phyloP scores from a whole-genome alignment of 1,140 invertebrate species.

The Laupala kohalensis region DNA sequence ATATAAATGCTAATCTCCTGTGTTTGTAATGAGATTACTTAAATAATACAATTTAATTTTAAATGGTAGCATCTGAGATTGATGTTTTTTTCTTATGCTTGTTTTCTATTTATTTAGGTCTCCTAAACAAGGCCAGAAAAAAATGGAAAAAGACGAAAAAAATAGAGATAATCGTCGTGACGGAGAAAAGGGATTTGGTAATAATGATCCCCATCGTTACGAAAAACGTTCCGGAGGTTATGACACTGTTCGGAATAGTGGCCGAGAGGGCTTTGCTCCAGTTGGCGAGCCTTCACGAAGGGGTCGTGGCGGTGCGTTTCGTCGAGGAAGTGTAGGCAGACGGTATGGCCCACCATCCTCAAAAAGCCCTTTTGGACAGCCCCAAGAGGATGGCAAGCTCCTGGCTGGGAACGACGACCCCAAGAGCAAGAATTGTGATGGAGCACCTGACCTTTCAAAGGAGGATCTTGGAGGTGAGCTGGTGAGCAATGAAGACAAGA shows the following conservation, averaged over 20 bases:
- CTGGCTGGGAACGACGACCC: background rate
- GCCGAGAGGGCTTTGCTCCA: slow-evolving; percentile 52
- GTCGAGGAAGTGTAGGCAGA: slow-evolving; percentile 33
- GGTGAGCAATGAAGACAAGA: slow-evolving; percentile 43
- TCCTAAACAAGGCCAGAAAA: slow-evolving; percentile 28
- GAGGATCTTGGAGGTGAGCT: slow-evolving; percentile 29
- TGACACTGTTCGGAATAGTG: slow-evolving; percentile 7
- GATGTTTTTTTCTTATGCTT: too few relatives aligned
- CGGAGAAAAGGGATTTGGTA: slow-evolving; percentile 8
- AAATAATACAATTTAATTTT: too few relatives aligned
- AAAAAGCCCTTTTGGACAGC: slow-evolving; percentile 51
- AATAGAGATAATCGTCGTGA: slow-evolving; percentile 28
- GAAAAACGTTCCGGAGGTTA: slow-evolving; percentile 13
- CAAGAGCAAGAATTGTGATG: background rate
- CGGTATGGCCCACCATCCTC: slow-evolving; percentile 60
- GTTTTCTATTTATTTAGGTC: slow-evolving; percentile 15
- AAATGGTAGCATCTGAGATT: too few relatives aligned
- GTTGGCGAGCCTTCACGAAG: slow-evolving; percentile 30
- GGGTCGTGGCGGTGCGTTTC: slow-evolving; percentile 21
- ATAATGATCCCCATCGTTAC: slow-evolving; percentile 9
- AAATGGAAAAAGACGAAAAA: slow-evolving; percentile 40
- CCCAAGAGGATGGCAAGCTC: slow-evolving; percentile 19
- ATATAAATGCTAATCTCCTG: too few relatives aligned
- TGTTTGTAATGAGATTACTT: too few relatives aligned
- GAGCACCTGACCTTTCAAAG: background rate